Base-by-base conservation (phyloP, 2,797 vertebrate genomes). In the Anabas testudineus region DNA sequence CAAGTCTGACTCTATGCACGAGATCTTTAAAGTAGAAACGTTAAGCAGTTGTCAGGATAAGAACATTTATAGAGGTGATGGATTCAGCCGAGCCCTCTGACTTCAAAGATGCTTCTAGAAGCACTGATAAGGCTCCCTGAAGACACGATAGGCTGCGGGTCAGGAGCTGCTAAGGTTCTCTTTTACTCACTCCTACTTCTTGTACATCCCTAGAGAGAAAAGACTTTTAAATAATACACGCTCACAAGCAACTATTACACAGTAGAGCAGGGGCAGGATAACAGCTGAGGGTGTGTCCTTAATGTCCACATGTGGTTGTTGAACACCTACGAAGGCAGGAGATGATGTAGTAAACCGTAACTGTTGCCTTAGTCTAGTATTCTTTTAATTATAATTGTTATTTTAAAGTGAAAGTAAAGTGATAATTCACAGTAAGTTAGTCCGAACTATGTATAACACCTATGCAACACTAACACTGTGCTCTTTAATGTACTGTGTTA, bases 61-160 rank as follows among this genome's bases (percentile, higher is more conserved):
- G 3, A 66, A 58, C 39, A 60, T 45, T 46, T 58, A 53, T 16
- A 36, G 45, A 56, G 74, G 32, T 45, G 70, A 14, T 39, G 36
- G 28, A 70, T 60, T 63, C 10, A 59, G 16, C 46, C 3, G 18
- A 39, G n/a, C 8, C 57, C 26, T 58, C 54, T 59, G 43, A 48
- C 42, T 63, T 47, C 19, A 51, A 22, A 81, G 52, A 30, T 21
- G 37, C 60, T 49, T 49, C 61, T 34, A 36, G 37, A 69, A 48
- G 56, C 51, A 19, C 48, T 24, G 42, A 72, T 28, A 22, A 70
- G 53, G 3, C 16, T 54, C 48, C 64, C 52, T 4, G 2, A 19
- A 73, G 47, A 10, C 61, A 52, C 7, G 28, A 16, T 32, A 45
- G 48, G n/a, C 32, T 39, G 55, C 13, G 41, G 51, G 62, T 80